Evolutionary conservation across 2,113 vertebrate genomes (phyloP), one percentile per base, ranked within the genome.

Genomic region (Sphaerodactylus townsendi): DNA sequence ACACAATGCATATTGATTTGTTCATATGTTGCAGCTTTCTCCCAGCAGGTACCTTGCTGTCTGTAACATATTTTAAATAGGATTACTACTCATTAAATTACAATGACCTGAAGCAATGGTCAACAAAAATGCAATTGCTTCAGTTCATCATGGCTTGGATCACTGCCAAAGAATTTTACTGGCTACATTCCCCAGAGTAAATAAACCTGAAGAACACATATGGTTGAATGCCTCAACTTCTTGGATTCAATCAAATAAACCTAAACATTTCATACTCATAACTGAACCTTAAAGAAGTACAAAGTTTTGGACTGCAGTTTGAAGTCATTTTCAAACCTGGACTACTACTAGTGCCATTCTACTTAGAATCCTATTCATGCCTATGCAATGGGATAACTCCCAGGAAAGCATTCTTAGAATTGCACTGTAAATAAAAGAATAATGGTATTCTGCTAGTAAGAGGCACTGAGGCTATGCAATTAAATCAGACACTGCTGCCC

Each of bases 51-150:
- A 90, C 56, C 87, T 88, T 90, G 84, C 89, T 92, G 91, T 88
- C 79, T 93, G 87, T 88, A 95, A 93, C 86, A 17, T 94, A 93
- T 94, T 96, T 96, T 93, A 96, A 95, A 93, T 85, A 93, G 85
- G 86, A 94, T 95, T 95, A 90, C 91, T 92, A 81, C 84, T 93
- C 93, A 94, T 96, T 95, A 95, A 96, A 95, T 95, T 93, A 95
- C 92, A 94, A 90, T 95, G 93, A 94, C 92, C 91, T 90, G 80
- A 68, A 93, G 92, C 90, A 91, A 76, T 92, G 93, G 94, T 94
- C 94, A 96, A 94, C 92, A 88, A 88, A 93, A 94, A 4, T 15
- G 19, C 94, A 95, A 95, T 91, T 94, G 88, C 87, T 70, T 94
- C 85, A 84, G 91, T 94, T 95, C 87, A 87, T 95, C 88, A 85